A percentile compares a stretch with the other conserved stretches of the same genome.
Conservation (phyloP, 1,140 invertebrate species). For the Leptinotarsa defecta region DNA sequence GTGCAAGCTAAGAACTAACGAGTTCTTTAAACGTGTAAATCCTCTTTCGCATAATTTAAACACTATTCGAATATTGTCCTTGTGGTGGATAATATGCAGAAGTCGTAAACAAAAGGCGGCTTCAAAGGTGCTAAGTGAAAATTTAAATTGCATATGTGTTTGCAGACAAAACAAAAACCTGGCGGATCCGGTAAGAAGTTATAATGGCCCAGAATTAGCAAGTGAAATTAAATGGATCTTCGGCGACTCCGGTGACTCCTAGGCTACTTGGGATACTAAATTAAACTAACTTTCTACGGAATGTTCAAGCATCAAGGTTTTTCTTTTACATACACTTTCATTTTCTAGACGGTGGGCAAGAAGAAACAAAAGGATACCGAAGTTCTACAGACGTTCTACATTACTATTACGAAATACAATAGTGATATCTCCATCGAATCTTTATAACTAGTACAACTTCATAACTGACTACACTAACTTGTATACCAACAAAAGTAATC, state of each 20-base stretch:
- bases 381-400: too few relatives aligned
- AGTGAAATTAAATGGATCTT: conserved; percentile 31
- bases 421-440: too few relatives aligned
- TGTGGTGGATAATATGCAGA: neutral
- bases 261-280: conserved; percentile 6
- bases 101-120: neutral
- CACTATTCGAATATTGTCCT: neutral
- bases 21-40: too few relatives aligned
- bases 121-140: conserved; percentile 17
- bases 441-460: too few relatives aligned
- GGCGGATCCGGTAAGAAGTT: conserved; percentile 28
- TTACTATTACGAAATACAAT: too few relatives aligned
- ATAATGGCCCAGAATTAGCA: conserved; percentile 32
- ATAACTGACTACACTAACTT: too few relatives aligned
- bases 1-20: too few relatives aligned
- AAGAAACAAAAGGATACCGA: too few relatives aligned
- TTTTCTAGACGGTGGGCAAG: neutral
- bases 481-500: too few relatives aligned
- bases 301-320: neutral
- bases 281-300: conserved; percentile 27
- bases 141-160: conserved; percentile 31
- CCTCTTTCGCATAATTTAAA: neutral
- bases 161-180: conserved; percentile 29
- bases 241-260: conserved; percentile 16
- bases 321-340: neutral